phyloP scores from a whole-genome alignment of 2,797 vertebrate species.

The Balearica regulorum region DNA sequence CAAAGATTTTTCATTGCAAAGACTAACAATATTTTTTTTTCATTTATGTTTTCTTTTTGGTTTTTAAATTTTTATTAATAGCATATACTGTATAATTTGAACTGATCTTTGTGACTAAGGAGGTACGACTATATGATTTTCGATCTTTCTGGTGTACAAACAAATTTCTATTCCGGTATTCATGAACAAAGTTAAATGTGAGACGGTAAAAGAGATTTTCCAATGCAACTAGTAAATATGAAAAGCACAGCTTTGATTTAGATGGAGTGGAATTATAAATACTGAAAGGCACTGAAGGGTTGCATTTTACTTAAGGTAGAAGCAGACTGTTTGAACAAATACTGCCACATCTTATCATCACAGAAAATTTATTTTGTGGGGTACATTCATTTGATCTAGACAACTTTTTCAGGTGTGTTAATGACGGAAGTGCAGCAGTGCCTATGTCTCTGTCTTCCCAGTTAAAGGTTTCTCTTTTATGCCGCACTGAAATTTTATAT shows the following conservation, averaged over 20 bases:
- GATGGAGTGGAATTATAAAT: background rate
- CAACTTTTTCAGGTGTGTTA: background rate
- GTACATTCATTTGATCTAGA: background rate
- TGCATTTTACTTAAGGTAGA: background rate
- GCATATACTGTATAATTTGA: background rate
- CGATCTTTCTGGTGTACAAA: background rate
- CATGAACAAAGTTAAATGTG: background rate
- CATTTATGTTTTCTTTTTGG: background rate
- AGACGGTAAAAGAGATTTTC: background rate
- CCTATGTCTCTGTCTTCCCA: background rate
- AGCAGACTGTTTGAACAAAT: background rate
- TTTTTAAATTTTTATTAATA: background rate
- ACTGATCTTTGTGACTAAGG: background rate
- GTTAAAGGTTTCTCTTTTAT: background rate
- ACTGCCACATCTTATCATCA: background rate
- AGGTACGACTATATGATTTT: background rate
- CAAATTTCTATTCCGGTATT: background rate
- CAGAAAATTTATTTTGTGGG: background rate
- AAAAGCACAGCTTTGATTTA: background rate
- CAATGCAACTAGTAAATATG: background rate
- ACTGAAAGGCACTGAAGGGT: background rate
- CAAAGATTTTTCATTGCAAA: background rate
- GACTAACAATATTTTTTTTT: background rate
- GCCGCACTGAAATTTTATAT: background rate
- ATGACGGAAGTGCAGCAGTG: background rate